These are phyloP conservation scores for Barbus barbus DNA, from an alignment of 2,113 vertebrate genomes.

Conservation along the genomic window DNA sequence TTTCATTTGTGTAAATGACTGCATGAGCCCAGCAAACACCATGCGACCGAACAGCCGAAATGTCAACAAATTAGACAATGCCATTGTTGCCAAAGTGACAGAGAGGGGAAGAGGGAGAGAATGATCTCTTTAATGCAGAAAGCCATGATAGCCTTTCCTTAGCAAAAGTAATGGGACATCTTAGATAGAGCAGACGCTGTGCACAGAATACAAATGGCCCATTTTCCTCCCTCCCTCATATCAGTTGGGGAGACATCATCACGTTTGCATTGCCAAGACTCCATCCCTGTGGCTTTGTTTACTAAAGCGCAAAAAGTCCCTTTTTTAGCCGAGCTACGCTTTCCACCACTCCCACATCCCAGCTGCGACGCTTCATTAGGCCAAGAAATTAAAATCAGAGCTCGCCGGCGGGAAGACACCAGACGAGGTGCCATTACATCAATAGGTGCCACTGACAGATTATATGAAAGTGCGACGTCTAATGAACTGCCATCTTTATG, in stretches of 20 bases:
- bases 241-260: conserved; percentile 14
- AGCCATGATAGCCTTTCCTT: conserved; percentile 46
- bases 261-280: conserved; percentile 5
- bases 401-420: conserved; percentile 54
- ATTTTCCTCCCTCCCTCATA: conserved; percentile 19
- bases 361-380: conserved; percentile 74
- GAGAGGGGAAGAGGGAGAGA: conserved; percentile 18
- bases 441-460: conserved; percentile 51
- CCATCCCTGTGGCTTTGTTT: conserved; percentile 39
- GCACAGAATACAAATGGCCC: conserved; percentile 46
- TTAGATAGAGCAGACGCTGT: conserved; percentile 29
- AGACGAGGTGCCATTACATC: conserved; percentile 44
- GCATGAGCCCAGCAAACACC: not conserved
- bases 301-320: conserved; percentile 46
- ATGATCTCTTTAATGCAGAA: conserved; percentile 39
- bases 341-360: conserved; percentile 64
- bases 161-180: conserved; percentile 39
- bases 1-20: conserved; percentile 17
- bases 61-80: not conserved
- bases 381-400: conserved; percentile 80
- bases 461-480: conserved; percentile 37
- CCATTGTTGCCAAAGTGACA: conserved; percentile 23
- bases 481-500: conserved; percentile 64
- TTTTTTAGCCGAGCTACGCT: conserved; percentile 59
- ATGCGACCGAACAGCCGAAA: conserved; percentile 6